Evolutionary conservation across 2,113 vertebrate genomes (phyloP), one percentile per base, ranked within the genome.

Genomic region (Plecotus auritus): DNA sequence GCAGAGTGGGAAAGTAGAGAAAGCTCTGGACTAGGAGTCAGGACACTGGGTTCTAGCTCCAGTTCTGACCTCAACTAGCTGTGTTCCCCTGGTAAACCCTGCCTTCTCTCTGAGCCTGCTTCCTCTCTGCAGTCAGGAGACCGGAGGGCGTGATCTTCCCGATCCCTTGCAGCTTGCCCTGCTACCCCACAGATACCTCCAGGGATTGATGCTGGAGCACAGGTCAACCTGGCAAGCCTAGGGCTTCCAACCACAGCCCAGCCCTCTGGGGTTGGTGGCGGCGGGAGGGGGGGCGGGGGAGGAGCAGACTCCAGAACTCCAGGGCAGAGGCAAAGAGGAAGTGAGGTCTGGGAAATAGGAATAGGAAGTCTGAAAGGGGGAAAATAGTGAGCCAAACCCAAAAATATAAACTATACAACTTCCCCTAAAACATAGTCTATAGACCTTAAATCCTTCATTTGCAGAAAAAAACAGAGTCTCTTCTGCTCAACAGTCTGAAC

Each of bases 261-360:
- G 56, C 11, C 20, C 81, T 42, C 32, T 2, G 28, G 42, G 51
- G n/a, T 6, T 17, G 51, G 51, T 5, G 51, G 22, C n/a, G n/a
- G n/a, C n/a, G 22, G 0, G 2, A 23, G 54, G 22, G 18, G 17
- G 5, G 51, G 7, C 2, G 6, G 51, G 16, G 6, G 49, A 0
- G 3, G 47, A 40, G 37, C 37, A 7, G 59, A 30, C 51, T 23
- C 67, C 7, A 11, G 59, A 77, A 40, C 40, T 22, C 51, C 9
- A 23, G 81, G 88, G 2, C 17, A 70, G 16, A 42, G 70, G 32
- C 72, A 85, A 74, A 88, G 72, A n/a, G n/a, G 51, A 82, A 37
- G 11, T 40, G 2, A 64, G 30, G 6, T 40, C 35, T 76, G 30
- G 35, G 26, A 7, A 88, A 61, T 4, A 74, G 20, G 26, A 30